Percentiles rank a stretch among this genome's conserved stretches.
These are phyloP conservation scores for Macaca nemestrina DNA, from an alignment of 2,113 vertebrate species.

Conservation along the genomic window DNA sequence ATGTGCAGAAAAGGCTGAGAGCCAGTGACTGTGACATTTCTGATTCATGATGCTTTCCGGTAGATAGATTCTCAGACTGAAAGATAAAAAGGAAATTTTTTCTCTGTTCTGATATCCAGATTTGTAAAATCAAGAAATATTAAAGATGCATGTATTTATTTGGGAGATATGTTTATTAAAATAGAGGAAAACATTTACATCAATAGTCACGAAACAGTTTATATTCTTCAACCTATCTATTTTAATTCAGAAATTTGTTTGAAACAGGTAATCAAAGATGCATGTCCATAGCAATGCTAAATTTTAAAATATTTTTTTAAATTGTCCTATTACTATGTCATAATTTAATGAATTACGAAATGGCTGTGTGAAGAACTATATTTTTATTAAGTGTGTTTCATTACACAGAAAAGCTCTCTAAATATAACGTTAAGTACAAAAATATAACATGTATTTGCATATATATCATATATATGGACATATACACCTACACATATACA, in stretches of 20 bases:
- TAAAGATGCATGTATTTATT: background rate
- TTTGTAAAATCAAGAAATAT: conserved; percentile 33
- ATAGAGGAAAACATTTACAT: background rate
- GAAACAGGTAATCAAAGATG: background rate
- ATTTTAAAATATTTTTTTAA: background rate
- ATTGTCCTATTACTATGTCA: background rate
- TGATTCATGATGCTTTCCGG: background rate
- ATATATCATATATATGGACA: background rate
- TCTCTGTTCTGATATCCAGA: background rate
- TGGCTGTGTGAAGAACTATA: background rate
- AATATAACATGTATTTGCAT: background rate
- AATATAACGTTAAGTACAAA: background rate
- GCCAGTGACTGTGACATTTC: background rate
- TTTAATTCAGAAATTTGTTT: conserved; percentile 2
- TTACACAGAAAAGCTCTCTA: background rate
- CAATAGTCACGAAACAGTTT: background rate
- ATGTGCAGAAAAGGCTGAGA: background rate
- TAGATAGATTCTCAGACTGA: background rate
- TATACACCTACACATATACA: background rate
- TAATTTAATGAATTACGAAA: background rate
- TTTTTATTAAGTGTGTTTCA: background rate
- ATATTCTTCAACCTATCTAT: background rate
- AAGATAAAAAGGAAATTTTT: background rate
- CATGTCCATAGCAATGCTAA: background rate
- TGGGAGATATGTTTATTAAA: conserved; percentile 6